Conservation (phyloP, 2,797 vertebrate genomes). For the Odontamblyopus rebecca region DNA sequence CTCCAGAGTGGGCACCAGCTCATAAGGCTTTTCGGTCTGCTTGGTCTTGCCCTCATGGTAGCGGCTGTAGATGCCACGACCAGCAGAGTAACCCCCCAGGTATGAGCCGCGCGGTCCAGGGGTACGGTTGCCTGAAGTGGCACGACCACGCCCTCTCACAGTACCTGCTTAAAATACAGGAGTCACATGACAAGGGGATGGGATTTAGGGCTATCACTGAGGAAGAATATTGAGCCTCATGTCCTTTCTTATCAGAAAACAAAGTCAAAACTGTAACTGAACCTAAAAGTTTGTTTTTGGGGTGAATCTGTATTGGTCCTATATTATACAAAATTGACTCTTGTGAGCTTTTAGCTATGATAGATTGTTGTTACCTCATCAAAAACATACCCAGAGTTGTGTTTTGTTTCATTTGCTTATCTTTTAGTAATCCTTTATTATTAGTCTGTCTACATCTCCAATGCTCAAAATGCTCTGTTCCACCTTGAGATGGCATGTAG, state of each 20-base stretch:
- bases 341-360: too few relatives aligned
- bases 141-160: conserved; percentile 96
- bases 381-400: too few relatives aligned
- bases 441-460: too few relatives aligned
- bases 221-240: conserved; percentile 11
- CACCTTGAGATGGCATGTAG: not conserved
- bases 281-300: conserved; percentile 11
- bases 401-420: too few relatives aligned
- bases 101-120: conserved; percentile 95
- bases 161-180: conserved; percentile 97
- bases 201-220: conserved; percentile 40
- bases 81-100: conserved; percentile 98
- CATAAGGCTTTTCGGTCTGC: conserved; percentile 92
- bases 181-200: conserved; percentile 62
- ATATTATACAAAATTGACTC: too few relatives aligned
- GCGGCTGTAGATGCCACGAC: conserved; percentile 99
- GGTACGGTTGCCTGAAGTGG: conserved; percentile 90
- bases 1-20: conserved; percentile 94
- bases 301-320: not conserved
- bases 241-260: not conserved
- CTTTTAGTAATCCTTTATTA: too few relatives aligned
- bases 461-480: too few relatives aligned
- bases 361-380: too few relatives aligned
- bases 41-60: conserved; percentile 99
- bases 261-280: not conserved